Percentiles rank a stretch among this genome's conserved stretches.
phyloP scores from a whole-genome alignment of 2,888 invertebrate genomes.

The Dynastes tityus region DNA sequence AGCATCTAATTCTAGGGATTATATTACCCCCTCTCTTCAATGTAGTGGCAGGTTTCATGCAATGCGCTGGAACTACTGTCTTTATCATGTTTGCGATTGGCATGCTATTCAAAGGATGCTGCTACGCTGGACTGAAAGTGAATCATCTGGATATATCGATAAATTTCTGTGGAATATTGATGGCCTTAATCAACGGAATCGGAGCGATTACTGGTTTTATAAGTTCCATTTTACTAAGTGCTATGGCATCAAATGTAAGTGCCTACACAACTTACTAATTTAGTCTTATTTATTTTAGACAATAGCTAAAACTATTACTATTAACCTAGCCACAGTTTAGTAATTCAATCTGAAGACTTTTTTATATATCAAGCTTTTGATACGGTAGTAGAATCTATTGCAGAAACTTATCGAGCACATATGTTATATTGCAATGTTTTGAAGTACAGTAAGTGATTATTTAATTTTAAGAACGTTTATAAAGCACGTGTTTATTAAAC shows the following conservation, averaged over 20 bases:
- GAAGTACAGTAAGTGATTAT: no score
- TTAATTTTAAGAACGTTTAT: no score
- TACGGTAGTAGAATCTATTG: no score
- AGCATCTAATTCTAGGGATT: constrained; percentile 40
- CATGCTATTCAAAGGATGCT: constrained; percentile 52
- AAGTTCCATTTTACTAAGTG: constrained; percentile 50
- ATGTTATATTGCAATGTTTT: no score
- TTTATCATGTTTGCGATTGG: constrained; percentile 46
- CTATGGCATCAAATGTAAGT: constrained; percentile 49
- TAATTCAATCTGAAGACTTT: no score
- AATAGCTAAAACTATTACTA: no score
- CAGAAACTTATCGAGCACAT: no score
- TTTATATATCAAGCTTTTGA: no score
- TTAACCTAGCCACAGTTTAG: no score
- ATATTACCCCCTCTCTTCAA: constrained; percentile 41
- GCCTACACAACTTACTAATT: neutral
- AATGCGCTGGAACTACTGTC: constrained; percentile 47
- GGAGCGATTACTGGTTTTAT: constrained; percentile 53
- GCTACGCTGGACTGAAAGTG: constrained; percentile 54
- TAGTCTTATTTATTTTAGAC: no score
- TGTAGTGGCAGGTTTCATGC: constrained; percentile 49
- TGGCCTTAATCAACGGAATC: constrained; percentile 54
- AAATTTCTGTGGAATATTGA: constrained; percentile 55
- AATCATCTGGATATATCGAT: constrained; percentile 55
- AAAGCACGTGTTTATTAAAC: no score